Percentiles rank a stretch among this genome's conserved stretches.
Evolutionary conservation across 2,888 invertebrate genomes (phyloP).

Genomic region (Lasioglossum morio): DNA sequence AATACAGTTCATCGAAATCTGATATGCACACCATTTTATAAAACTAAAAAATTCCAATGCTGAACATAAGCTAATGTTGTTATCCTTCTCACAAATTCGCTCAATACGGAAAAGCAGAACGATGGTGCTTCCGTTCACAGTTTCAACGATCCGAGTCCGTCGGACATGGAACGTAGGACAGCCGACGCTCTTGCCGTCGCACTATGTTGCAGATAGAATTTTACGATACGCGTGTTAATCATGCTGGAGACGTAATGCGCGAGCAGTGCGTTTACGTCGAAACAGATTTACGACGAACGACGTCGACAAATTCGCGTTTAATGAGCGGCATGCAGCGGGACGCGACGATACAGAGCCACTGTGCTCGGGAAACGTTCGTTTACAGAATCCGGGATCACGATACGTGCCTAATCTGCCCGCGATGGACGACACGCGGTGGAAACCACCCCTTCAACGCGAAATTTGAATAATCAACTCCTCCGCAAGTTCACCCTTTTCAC

Average conservation of each 20-base stretch:
- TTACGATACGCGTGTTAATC: conserved; percentile 59
- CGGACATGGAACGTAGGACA: conserved; percentile 16
- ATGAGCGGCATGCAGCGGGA: conserved; percentile 21
- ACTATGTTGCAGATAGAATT: conserved; percentile 37
- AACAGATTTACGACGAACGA: conserved; percentile 48
- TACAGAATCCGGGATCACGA: neutral
- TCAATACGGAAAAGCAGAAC: neutral
- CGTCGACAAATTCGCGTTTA: conserved; percentile 50
- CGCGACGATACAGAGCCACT: neutral
- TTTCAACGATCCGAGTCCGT: neutral
- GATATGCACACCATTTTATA: neutral
- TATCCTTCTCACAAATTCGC: neutral
- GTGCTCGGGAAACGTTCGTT: neutral
- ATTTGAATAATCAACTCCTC: neutral
- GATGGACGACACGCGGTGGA: conserved; percentile 2
- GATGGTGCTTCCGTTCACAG: neutral
- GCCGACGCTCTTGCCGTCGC: conserved; percentile 31
- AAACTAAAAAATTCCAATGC: neutral
- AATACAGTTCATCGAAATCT: neutral
- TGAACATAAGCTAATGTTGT: no score
- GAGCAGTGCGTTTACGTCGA: conserved; percentile 50
- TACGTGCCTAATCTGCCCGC: neutral
- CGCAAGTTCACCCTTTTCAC: neutral
- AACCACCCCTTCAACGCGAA: neutral
- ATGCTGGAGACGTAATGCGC: conserved; percentile 35